These are phyloP conservation scores for Acyrthosiphon pisum DNA, from an alignment of 1,140 invertebrate genomes.

Conservation along the genomic window DNA sequence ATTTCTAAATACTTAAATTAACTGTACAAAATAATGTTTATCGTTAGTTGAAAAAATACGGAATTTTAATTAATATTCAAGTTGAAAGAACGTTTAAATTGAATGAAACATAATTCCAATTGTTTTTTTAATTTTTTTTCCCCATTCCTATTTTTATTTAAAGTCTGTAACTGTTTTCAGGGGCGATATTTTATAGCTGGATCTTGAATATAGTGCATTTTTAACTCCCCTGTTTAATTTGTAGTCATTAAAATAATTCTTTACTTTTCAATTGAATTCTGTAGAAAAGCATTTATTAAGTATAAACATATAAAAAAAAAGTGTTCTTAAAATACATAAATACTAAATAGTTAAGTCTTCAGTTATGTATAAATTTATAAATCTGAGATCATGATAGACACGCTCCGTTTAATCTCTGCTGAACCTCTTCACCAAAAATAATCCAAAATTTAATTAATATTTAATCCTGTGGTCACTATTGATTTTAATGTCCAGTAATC, in stretches of 20 bases:
- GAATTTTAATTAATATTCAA: conserved; percentile 22
- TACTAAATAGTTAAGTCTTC: background rate
- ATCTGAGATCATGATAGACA: conserved; percentile 25
- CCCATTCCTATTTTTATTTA: conserved; percentile 4
- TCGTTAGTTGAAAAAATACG: conserved; percentile 4
- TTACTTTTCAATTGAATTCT: conserved; percentile 27
- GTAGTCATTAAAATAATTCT: background rate
- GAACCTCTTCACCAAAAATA: background rate
- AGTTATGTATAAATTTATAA: conserved; percentile 21
- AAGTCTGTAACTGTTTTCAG: conserved; percentile 21
- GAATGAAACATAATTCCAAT: conserved; percentile 40
- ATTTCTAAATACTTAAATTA: background rate
- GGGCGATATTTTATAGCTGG: background rate
- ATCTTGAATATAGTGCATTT: background rate
- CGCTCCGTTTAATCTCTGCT: background rate
- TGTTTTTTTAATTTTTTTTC: conserved; percentile 13
- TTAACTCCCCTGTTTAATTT: background rate
- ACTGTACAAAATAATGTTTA: background rate
- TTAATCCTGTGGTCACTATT: conserved; percentile 42
- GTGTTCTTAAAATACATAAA: background rate
- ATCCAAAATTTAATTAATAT: conserved; percentile 40
- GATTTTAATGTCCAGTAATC: conserved; percentile 32
- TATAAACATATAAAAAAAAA: background rate
- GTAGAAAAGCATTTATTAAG: background rate
- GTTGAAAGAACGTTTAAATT: conserved; percentile 23